These are phyloP conservation scores for Slavum lentiscoides DNA, from an alignment of 2,888 invertebrate genomes.

Conservation along the genomic window DNA sequence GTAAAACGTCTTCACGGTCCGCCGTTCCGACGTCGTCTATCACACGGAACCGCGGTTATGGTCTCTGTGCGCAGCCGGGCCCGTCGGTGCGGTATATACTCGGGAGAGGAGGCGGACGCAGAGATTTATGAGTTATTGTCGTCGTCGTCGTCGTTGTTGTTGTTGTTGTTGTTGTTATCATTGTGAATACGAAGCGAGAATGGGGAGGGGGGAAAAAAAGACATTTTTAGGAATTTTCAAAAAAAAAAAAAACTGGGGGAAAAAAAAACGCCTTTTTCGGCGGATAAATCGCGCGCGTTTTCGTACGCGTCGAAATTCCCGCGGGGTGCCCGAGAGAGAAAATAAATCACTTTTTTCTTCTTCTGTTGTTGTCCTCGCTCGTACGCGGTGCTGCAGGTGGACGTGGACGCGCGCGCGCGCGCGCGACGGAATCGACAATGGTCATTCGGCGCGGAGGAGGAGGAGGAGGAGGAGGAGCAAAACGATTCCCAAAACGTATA, in stretches of 20 bases:
- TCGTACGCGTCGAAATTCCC: conserved; percentile 4
- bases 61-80: background rate
- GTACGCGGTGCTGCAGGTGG: conserved; percentile 18
- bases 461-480: background rate
- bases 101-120: too few species aligned
- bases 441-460: too few species aligned
- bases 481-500: background rate
- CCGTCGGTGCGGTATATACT: too few species aligned
- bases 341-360: conserved; percentile 33
- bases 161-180: too few species aligned
- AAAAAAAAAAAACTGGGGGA: too few species aligned
- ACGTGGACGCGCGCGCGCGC: background rate
- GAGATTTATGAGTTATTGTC: too few species aligned
- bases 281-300: conserved; percentile 15
- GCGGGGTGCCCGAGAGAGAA: conserved; percentile 7
- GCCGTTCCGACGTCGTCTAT: background rate
- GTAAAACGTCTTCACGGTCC: conserved; percentile 40
- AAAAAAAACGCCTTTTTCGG: background rate
- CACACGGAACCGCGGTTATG: conserved; percentile 50
- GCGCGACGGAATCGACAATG: background rate
- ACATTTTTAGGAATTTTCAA: background rate
- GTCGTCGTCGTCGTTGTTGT: too few species aligned
- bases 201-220: too few species aligned
- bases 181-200: background rate
- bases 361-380: too few species aligned